Evolutionary conservation across 1,140 invertebrate genomes (phyloP).

Genomic region (Diorhabda sublineata): DNA sequence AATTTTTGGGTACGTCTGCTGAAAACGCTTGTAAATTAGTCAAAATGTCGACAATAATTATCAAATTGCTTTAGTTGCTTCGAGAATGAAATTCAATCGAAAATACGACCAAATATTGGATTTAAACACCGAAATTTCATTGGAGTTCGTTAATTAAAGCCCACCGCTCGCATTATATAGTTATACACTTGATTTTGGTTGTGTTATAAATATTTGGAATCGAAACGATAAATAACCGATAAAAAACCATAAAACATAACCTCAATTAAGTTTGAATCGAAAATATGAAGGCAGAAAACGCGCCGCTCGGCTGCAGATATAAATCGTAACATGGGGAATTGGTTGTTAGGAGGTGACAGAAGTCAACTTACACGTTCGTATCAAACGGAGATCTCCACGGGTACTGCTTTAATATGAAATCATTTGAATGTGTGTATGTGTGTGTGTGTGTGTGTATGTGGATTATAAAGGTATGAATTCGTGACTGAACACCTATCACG

Average conservation of each 20-base stretch:
- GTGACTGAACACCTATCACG: constrained; percentile 25
- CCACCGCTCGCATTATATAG: too few relatives aligned
- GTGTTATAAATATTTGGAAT: constrained; percentile 12
- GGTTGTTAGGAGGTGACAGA: constrained; percentile 35
- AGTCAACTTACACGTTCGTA: constrained; percentile 28
- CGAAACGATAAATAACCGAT: constrained; percentile 17
- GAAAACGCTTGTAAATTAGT: too few relatives aligned
- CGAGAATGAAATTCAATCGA: too few relatives aligned
- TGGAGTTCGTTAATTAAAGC: too few relatives aligned
- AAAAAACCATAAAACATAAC: constrained; percentile 19
- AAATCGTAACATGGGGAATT: constrained; percentile 30
- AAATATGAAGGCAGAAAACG: constrained; percentile 14
- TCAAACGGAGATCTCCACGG: constrained; percentile 34
- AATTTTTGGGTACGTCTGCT: too few relatives aligned
- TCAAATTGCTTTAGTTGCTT: too few relatives aligned
- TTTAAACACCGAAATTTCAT: too few relatives aligned
- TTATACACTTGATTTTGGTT: background rate
- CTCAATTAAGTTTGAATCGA: constrained; percentile 16
- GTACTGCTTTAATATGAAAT: constrained; percentile 36
- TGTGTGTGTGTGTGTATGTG: constrained; percentile 32
- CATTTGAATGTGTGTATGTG: constrained; percentile 37
- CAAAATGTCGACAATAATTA: too few relatives aligned
- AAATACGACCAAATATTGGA: too few relatives aligned
- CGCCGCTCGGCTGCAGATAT: constrained; percentile 17
- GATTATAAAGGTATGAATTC: constrained; percentile 25